phyloP scores from a whole-genome alignment of 2,888 invertebrate genomes.

The Loripinus fragilis region DNA sequence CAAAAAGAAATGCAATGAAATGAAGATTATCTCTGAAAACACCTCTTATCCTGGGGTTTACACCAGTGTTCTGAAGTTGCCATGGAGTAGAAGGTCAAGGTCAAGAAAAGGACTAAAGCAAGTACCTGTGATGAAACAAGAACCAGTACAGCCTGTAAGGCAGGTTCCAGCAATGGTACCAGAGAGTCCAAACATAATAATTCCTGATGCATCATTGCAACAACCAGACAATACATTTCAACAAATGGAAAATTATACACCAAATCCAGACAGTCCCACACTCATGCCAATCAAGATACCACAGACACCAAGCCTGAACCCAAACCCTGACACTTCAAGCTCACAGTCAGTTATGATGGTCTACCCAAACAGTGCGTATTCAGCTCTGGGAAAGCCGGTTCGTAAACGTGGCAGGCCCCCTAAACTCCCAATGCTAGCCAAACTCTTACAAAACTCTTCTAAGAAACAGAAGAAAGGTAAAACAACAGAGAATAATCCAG shows the following conservation, averaged over 20 bases:
- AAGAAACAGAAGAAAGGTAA: constrained; percentile 54
- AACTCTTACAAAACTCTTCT: constrained; percentile 61
- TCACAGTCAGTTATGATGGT: constrained; percentile 75
- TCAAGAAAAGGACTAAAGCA: constrained; percentile 8
- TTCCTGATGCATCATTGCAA: neutral
- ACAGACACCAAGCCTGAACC: constrained; percentile 8
- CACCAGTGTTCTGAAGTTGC: constrained; percentile 78
- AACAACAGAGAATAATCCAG: constrained; percentile 20
- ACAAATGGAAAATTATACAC: neutral
- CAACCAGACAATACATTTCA: neutral
- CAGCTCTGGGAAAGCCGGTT: constrained; percentile 64
- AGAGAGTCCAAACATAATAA: neutral
- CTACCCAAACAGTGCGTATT: constrained; percentile 67
- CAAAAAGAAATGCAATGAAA: constrained; percentile 59
- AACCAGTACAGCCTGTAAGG: neutral
- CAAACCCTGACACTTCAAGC: constrained; percentile 15
- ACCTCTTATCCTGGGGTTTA: constrained; percentile 75
- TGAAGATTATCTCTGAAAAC: constrained; percentile 76
- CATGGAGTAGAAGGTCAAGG: constrained; percentile 76
- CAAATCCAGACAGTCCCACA: neutral
- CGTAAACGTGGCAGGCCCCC: constrained; percentile 74
- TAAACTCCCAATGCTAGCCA: constrained; percentile 72
- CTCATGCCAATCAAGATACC: constrained; percentile 17
- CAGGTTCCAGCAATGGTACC: neutral
- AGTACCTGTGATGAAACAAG: neutral